These are phyloP conservation scores for Neocrepidodera transversa DNA, from an alignment of 2,888 invertebrate genomes.

Conservation along the genomic window DNA sequence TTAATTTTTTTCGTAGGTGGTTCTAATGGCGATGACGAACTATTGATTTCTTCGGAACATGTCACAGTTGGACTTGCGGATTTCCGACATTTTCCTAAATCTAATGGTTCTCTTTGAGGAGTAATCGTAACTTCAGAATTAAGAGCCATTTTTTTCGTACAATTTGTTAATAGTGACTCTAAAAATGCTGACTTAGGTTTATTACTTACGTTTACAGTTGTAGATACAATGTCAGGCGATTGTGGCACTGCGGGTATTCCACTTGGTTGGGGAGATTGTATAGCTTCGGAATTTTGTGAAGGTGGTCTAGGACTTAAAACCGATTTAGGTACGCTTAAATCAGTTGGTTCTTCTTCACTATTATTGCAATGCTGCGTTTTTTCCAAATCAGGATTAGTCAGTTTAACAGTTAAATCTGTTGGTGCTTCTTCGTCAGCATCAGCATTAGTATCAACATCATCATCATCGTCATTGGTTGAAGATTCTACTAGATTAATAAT, in stretches of 20 bases:
- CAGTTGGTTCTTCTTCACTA: conserved; percentile 60
- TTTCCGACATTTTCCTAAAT: conserved; percentile 72
- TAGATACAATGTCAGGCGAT: conserved; percentile 71
- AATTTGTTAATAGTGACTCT: conserved; percentile 69
- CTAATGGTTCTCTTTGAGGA: conserved; percentile 71
- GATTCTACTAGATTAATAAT: conserved; percentile 36
- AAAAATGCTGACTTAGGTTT: conserved; percentile 64
- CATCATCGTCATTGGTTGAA: conserved; percentile 38
- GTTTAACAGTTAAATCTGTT: conserved; percentile 51
- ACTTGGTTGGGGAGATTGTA: conserved; percentile 77
- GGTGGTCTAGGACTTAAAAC: conserved; percentile 66
- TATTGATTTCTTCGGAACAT: conserved; percentile 76
- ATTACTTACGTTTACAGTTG: conserved; percentile 49
- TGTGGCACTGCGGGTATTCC: conserved; percentile 75
- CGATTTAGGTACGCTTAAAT: conserved; percentile 66
- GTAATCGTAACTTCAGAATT: conserved; percentile 65
- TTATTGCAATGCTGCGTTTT: conserved; percentile 1
- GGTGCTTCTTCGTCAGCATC: conserved; percentile 49
- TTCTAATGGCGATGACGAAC: conserved; percentile 62
- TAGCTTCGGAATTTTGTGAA: conserved; percentile 74
- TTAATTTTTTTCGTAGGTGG: conserved; percentile 63
- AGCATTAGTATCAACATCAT: conserved; percentile 40
- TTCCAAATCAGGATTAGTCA: conserved; percentile 10
- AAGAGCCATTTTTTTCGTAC: conserved; percentile 65
- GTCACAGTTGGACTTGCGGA: conserved; percentile 76